These are phyloP conservation scores for Orchestes rusci DNA, from an alignment of 2,888 invertebrate genomes.

Conservation along the genomic window DNA sequence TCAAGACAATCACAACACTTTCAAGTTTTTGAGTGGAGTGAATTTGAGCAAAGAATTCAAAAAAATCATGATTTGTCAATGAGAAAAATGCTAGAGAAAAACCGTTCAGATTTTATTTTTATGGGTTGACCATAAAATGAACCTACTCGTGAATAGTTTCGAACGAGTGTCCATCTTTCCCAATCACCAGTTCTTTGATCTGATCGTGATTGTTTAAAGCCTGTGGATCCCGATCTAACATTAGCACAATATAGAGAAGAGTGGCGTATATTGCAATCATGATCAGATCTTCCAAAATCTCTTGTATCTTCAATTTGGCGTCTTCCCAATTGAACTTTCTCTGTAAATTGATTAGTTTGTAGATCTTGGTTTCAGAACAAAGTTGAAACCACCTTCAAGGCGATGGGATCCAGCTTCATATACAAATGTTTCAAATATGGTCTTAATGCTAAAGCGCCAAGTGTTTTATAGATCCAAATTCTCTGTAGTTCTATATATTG, in stretches of 20 bases:
- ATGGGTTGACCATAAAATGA: too few species aligned
- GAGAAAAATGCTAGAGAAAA: too few species aligned
- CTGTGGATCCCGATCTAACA: constrained; percentile 27
- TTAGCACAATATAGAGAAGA: constrained; percentile 31
- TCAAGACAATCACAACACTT: too few species aligned
- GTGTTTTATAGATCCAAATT: constrained; percentile 25
- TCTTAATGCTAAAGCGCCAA: constrained; percentile 26
- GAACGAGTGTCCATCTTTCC: too few species aligned
- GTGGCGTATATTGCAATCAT: constrained; percentile 32
- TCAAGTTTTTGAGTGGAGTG: too few species aligned
- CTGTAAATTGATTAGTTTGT: too few species aligned
- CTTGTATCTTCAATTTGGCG: constrained; percentile 19
- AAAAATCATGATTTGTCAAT: too few species aligned
- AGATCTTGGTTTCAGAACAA: too few species aligned
- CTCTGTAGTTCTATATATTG: constrained; percentile 28
- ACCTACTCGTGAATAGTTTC: too few species aligned
- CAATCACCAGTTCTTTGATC: constrained; percentile 28
- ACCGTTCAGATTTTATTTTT: too few species aligned
- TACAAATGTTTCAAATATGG: constrained; percentile 30
- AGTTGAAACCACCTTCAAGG: constrained; percentile 24
- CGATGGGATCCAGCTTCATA: constrained; percentile 18
- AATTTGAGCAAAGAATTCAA: too few species aligned
- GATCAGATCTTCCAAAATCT: constrained; percentile 30
- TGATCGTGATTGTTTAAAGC: constrained; percentile 26
- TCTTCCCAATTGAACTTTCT: constrained; percentile 12